Percentiles rank a stretch among this genome's conserved stretches.
Evolutionary conservation across 2,797 vertebrate genomes (phyloP).

Genomic region (Halcyon leucocephala): DNA sequence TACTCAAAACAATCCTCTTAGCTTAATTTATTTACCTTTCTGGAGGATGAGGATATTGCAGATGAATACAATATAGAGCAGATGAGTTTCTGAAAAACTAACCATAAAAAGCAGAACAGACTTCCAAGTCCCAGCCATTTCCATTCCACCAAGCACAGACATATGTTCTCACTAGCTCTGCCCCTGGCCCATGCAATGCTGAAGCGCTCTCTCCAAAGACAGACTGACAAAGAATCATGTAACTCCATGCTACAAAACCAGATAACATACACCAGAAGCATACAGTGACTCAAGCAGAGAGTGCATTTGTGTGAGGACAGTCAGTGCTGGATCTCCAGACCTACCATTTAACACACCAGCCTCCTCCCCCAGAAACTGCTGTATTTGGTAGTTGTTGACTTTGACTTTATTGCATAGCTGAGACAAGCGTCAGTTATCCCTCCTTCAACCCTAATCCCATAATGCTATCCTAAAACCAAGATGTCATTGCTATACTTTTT

Average conservation of each 20-base stretch:
- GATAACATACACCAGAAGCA: neutral
- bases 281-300: neutral
- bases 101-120: neutral
- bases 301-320: neutral
- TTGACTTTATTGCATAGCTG: neutral
- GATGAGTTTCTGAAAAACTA: neutral
- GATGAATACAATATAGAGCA: neutral
- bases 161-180: neutral
- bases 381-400: neutral
- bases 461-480: neutral
- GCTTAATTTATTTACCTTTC: neutral
- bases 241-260: neutral
- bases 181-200: fast-evolving
- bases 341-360: neutral
- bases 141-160: neutral
- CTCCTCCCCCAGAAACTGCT: neutral
- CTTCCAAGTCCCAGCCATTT: neutral
- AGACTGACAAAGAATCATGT: fast-evolving
- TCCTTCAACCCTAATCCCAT: neutral
- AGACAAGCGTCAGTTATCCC: neutral
- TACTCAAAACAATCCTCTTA: neutral
- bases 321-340: neutral
- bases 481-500: neutral
- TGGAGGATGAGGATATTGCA: neutral
- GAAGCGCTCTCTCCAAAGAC: neutral